Percentiles rank a stretch among this genome's conserved stretches.
These are phyloP conservation scores for Rhea americana DNA, from an alignment of 2,113 vertebrate genomes.

Conservation along the genomic window DNA sequence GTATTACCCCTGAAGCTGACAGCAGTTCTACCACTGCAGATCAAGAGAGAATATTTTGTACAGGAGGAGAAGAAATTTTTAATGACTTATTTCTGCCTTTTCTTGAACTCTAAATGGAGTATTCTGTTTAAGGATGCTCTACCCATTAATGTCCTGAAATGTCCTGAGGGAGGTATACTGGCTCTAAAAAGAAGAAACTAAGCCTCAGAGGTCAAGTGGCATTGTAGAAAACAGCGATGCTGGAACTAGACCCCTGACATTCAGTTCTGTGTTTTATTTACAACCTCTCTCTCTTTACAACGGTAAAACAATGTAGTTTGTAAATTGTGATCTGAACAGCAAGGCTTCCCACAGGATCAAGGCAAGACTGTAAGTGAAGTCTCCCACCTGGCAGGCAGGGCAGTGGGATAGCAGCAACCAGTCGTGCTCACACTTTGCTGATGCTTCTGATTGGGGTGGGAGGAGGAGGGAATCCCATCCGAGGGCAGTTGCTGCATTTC, in stretches of 20 bases:
- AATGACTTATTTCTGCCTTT: slow-evolving; percentile 25
- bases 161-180: background rate
- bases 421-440: fast-evolving
- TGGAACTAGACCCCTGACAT: slow-evolving; percentile 9
- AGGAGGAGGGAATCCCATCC: background rate
- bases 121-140: background rate
- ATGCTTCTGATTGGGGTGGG: fast-evolving
- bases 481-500: background rate
- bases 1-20: background rate
- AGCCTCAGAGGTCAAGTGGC: background rate
- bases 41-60: background rate
- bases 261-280: background rate
- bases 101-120: background rate
- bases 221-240: background rate
- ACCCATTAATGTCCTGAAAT: background rate
- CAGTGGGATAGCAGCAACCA: background rate
- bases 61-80: background rate
- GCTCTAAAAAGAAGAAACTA: background rate
- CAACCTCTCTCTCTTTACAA: background rate
- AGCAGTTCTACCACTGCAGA: background rate
- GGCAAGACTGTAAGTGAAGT: background rate
- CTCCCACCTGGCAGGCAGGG: background rate
- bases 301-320: background rate
- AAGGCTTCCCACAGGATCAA: background rate
- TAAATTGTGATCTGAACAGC: background rate